phyloP scores from a whole-genome alignment of 1,140 invertebrate genomes.

The Drosophila neocordata region DNA sequence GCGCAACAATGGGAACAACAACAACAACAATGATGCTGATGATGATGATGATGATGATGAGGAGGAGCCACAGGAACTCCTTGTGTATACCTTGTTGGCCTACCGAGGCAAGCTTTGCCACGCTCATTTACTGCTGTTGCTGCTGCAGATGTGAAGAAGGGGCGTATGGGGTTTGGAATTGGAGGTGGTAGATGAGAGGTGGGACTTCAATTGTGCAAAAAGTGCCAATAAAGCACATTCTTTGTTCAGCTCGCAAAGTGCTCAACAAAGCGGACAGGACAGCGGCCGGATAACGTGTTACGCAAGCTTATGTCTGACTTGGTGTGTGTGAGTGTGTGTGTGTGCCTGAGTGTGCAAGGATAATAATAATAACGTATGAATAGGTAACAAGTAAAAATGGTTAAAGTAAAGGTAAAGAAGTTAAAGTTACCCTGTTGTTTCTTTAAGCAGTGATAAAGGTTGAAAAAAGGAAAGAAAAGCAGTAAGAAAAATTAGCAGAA shows the following conservation, averaged over 20 bases:
- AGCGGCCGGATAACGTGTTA: constrained; percentile 66
- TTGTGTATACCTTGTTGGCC: constrained; percentile 65
- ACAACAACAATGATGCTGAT: not conserved
- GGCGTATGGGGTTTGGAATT: constrained; percentile 32
- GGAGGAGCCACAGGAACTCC: constrained; percentile 37
- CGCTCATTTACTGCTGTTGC: constrained; percentile 68
- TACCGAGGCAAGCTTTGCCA: constrained; percentile 47
- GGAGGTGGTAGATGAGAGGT: constrained; percentile 1
- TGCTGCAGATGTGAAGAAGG: not conserved
- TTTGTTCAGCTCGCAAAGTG: constrained; percentile 78
- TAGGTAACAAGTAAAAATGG: constrained; percentile 65
- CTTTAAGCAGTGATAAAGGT: too few species aligned
- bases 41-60: constrained; percentile 39
- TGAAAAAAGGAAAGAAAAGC: too few species aligned
- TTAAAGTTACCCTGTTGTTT: constrained; percentile 11
- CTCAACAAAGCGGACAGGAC: constrained; percentile 67
- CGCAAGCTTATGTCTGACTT: constrained; percentile 57
- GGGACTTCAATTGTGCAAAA: constrained; percentile 69
- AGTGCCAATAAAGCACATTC: constrained; percentile 81
- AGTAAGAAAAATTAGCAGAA: too few species aligned
- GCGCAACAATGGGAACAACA: constrained; percentile 51
- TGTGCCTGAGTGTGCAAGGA: constrained; percentile 69
- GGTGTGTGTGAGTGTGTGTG: constrained; percentile 26
- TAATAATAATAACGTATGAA: constrained; percentile 81
- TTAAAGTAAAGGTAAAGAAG: not conserved